phyloP scores from a whole-genome alignment of 1,140 invertebrate species.

The Rhysida immarginata region DNA sequence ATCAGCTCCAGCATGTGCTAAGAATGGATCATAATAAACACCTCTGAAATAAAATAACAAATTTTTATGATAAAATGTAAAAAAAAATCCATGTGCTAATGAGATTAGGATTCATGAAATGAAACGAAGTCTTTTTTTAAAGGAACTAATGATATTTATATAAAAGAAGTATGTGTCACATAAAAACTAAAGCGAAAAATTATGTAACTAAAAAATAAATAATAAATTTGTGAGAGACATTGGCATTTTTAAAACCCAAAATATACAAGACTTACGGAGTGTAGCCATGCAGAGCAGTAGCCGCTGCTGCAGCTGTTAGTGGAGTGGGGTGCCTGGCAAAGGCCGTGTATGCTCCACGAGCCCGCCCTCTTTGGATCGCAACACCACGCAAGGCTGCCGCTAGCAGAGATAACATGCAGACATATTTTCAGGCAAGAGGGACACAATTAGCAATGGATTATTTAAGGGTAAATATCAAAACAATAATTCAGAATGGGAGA shows the following conservation, averaged over 20 bases:
- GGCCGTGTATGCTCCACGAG: slow-evolving; percentile 47
- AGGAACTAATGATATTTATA: slow-evolving; percentile 7
- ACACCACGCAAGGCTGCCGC: slow-evolving; percentile 49
- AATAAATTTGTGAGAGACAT: too few species aligned
- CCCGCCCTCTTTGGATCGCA: slow-evolving; percentile 49
- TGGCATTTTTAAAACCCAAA: background rate
- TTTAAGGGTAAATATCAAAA: background rate
- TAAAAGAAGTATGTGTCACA: slow-evolving; percentile 8
- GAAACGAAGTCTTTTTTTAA: too few species aligned
- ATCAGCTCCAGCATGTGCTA: slow-evolving; percentile 61
- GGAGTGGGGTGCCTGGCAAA: slow-evolving; percentile 53
- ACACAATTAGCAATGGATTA: too few species aligned
- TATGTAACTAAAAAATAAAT: slow-evolving; percentile 11
- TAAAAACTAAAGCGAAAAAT: too few species aligned
- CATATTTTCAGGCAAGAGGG: background rate
- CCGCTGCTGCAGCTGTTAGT: slow-evolving; percentile 46
- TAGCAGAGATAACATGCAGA: slow-evolving; percentile 27
- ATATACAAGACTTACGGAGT: slow-evolving; percentile 51
- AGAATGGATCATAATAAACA: slow-evolving; percentile 89
- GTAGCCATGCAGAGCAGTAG: slow-evolving; percentile 55
- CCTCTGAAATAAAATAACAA: slow-evolving; percentile 44
- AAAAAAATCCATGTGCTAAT: too few species aligned
- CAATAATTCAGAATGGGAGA: too few species aligned
- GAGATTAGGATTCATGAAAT: too few species aligned
- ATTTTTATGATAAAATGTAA: too few species aligned